phyloP scores from a whole-genome alignment of 2,797 vertebrate genomes.

The Oceanodroma leucorhoa region DNA sequence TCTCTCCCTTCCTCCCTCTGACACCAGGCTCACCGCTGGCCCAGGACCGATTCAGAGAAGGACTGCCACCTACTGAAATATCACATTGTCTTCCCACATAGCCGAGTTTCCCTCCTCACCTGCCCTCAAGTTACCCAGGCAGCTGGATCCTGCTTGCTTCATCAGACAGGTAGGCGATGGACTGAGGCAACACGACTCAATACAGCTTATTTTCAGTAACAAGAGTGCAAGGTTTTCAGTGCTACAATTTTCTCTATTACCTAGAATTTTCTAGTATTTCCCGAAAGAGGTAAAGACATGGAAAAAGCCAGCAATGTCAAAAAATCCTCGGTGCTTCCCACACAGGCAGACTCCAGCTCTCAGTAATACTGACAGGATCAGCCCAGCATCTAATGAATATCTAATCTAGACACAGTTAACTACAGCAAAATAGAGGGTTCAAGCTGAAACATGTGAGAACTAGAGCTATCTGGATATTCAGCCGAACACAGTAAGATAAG shows the following conservation, averaged over 20 bases:
- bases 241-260: neutral
- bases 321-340: neutral
- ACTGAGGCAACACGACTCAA: neutral
- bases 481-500: neutral
- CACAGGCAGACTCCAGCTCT: neutral
- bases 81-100: neutral
- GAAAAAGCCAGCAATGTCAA: neutral
- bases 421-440: neutral
- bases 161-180: rapidly evolving
- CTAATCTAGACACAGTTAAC: neutral
- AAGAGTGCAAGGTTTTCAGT: neutral
- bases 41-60: neutral
- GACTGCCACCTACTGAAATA: conserved; percentile 39
- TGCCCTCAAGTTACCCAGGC: neutral
- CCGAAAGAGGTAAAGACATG: neutral
- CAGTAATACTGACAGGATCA: neutral
- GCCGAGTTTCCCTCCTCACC: neutral
- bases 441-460: neutral
- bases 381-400: neutral
- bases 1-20: neutral
- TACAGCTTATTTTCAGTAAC: neutral
- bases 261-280: neutral
- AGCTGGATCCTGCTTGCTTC: neutral
- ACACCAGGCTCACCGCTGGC: neutral
- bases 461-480: neutral